Base-by-base conservation (phyloP, 2,888 invertebrate genomes). In the Cephonodes hylas region DNA sequence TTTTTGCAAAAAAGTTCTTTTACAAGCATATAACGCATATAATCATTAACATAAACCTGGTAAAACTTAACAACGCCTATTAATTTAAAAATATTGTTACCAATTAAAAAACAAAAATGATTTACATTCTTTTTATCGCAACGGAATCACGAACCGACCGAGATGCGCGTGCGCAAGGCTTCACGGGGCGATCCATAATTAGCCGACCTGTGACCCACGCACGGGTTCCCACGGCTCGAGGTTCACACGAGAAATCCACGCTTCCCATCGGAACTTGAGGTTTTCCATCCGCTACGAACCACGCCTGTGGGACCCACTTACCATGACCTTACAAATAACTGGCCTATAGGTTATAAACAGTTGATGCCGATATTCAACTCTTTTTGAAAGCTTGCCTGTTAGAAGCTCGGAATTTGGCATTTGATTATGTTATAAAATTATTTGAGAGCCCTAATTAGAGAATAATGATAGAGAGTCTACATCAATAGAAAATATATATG, bases 211-310 rank as follows among this genome's bases (percentile, higher is more conserved):
- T 85, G 91, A 91, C 91, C 91, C 83, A 74, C 68, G 63, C 69
- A 64, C 67, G 63, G 71, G 77, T 84, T 89, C 89, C 87, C 91
- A 89, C 88, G 85, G 81, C 80, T 71, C 73, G 69, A n/a, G 67
- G 66, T 89, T 91, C 91, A 89, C 91, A 91, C 88, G 91, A 86
- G 89, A 91, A 88, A 81, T 71, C 73, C 68, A 66, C 70, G 82
- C 81, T 91, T 91, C 91, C 84, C 91, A 91, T 85, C 84, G 85
- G 88, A 88, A 85, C 77, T 42, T 56, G 44, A 61, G 48, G 42
- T 60, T 62, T 59, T 48, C 62, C 61, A 62, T 60, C 53, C 48
- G 59, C 58, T 15, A 42, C 48, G 56, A 60, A 62, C 58, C 61
- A 59, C 42, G 62, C 69, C 59, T 23, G 45, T 45, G 45, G 45